Evolutionary conservation across 35 echinoderm and acorn worm species (phyloP).

Genomic region (Apostichopus californicus): DNA sequence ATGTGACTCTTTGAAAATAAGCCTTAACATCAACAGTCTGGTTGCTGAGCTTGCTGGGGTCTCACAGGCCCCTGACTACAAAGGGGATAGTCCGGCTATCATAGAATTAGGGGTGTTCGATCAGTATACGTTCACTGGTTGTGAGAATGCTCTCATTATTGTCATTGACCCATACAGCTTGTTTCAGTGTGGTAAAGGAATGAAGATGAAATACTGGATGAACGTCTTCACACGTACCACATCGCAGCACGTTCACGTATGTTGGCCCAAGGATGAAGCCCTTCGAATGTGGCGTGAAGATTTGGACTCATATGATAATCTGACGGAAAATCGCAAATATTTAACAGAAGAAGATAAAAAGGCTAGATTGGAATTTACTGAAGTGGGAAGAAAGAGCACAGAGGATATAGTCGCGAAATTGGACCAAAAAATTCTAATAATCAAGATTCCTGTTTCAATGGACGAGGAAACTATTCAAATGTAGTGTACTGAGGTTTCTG

Average conservation of each 20-base stretch:
- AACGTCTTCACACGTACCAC: conserved; percentile 15
- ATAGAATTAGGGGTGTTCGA: background rate
- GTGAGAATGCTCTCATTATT: conserved; percentile 29
- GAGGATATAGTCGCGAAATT: background rate
- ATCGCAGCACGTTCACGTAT: background rate
- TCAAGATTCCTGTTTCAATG: no score
- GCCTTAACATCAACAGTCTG: background rate
- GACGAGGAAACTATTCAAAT: no score
- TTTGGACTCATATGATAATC: background rate
- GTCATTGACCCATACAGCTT: conserved; percentile 16
- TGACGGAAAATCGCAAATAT: background rate
- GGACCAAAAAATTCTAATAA: no score
- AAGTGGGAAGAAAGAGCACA: background rate
- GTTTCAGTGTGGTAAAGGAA: conserved; percentile 30
- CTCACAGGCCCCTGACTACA: background rate
- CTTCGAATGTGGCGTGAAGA: conserved; percentile 3
- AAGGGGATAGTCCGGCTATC: background rate
- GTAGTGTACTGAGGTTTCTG: no score
- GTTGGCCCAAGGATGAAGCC: background rate
- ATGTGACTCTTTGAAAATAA: background rate
- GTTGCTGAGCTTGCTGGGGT: background rate
- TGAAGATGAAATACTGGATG: background rate
- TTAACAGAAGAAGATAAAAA: background rate
- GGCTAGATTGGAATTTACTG: background rate
- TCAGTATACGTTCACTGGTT: conserved; percentile 22